Evolutionary conservation across 2,797 vertebrate species (phyloP).

Genomic region (Sphenopsis melanotis): DNA sequence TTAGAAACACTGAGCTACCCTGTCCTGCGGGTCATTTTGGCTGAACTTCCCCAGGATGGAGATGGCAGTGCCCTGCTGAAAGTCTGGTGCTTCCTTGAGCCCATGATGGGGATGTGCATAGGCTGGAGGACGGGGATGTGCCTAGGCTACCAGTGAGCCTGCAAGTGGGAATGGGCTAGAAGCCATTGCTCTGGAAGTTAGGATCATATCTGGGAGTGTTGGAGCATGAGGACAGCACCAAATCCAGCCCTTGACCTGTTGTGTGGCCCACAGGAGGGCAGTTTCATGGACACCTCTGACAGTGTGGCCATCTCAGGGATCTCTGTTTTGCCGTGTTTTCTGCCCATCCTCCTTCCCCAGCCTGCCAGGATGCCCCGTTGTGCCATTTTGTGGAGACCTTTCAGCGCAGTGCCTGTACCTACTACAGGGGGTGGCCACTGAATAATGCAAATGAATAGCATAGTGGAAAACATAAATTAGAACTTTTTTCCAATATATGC

Average conservation of each 20-base stretch:
- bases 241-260: neutral
- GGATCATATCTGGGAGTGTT: accelerated
- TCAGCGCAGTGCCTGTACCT: neutral
- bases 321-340: neutral
- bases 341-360: neutral
- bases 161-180: neutral
- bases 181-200: neutral
- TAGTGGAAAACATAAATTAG: neutral
- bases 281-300: neutral
- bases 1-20: neutral
- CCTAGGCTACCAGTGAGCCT: neutral
- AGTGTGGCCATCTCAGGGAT: too few species aligned
- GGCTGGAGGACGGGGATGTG: too few species aligned
- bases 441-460: neutral
- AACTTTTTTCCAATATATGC: neutral
- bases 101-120: accelerated
- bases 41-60: too few species aligned
- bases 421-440: neutral
- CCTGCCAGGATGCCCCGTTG: accelerated
- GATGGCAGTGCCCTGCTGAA: neutral
- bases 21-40: neutral
- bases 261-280: neutral
- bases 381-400: neutral
- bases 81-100: neutral
- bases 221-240: neutral